Conservation (phyloP, 2,888 invertebrate genomes). For the Tetanocera ferruginea region DNA sequence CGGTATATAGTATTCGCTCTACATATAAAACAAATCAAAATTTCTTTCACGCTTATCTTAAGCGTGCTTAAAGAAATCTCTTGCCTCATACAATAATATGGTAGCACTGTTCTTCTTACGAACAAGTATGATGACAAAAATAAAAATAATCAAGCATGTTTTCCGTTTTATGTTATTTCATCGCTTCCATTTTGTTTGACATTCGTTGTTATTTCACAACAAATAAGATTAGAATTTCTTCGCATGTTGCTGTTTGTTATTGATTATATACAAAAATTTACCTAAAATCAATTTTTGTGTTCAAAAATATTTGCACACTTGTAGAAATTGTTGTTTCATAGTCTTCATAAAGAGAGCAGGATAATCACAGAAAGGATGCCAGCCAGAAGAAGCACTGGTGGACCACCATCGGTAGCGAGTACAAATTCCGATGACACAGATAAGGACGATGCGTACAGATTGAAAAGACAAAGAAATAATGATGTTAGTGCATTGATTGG, state of each 20-base stretch:
- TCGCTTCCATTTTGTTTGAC: conserved; percentile 6
- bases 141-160: neutral
- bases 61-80: neutral
- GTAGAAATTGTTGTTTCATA: neutral
- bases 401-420: conserved; percentile 47
- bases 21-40: no score
- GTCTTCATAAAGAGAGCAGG: conserved; percentile 11
- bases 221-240: neutral
- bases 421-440: conserved; percentile 58
- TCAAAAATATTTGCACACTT: neutral
- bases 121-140: neutral
- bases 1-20: no score
- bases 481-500: conserved; percentile 56
- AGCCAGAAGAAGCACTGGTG: conserved; percentile 62
- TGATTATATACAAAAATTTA: neutral
- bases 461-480: conserved; percentile 68
- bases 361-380: conserved; percentile 59
- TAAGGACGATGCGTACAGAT: conserved; percentile 60
- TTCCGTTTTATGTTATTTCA: neutral
- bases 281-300: neutral
- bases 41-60: neutral
- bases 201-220: conserved; percentile 30
- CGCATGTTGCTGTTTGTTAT: neutral
- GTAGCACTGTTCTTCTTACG: neutral
- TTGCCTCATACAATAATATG: neutral